A percentile compares a stretch with the other conserved stretches of the same genome.
Evolutionary conservation across 2,888 invertebrate species (phyloP).

Genomic region (Copidosoma aretas): DNA sequence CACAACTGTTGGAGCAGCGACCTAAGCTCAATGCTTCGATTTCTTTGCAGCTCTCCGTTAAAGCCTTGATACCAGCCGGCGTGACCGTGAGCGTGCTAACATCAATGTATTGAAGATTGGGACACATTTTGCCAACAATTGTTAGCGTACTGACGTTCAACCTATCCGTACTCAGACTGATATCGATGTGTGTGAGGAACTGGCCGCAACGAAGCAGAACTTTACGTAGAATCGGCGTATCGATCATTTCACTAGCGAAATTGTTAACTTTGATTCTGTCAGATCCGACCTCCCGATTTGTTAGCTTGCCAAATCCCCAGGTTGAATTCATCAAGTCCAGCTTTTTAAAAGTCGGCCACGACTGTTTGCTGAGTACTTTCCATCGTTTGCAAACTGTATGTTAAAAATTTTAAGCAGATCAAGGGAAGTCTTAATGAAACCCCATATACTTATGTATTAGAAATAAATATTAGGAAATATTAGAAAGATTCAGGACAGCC

Average conservation of each 20-base stretch:
- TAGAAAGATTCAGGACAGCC: too few relatives aligned
- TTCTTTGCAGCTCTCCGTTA: slow-evolving; percentile 65
- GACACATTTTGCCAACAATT: slow-evolving; percentile 67
- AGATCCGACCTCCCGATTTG: background rate
- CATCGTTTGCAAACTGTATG: slow-evolving; percentile 66
- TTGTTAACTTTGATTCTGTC: background rate
- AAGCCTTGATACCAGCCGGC: slow-evolving; percentile 64
- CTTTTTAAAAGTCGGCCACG: slow-evolving; percentile 62
- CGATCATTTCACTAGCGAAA: slow-evolving; percentile 32
- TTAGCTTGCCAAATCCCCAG: slow-evolving; percentile 44
- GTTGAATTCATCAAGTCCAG: slow-evolving; percentile 49
- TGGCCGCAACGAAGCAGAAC: slow-evolving; percentile 65
- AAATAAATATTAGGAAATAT: too few relatives aligned
- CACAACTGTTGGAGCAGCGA: slow-evolving; percentile 60
- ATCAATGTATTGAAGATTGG: slow-evolving; percentile 66
- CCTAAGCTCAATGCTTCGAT: slow-evolving; percentile 64
- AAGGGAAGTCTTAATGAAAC: too few relatives aligned
- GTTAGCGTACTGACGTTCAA: slow-evolving; percentile 67
- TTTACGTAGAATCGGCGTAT: slow-evolving; percentile 61
- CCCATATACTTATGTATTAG: too few relatives aligned
- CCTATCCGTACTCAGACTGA: slow-evolving; percentile 64
- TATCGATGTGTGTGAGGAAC: slow-evolving; percentile 64
- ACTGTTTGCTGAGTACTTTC: slow-evolving; percentile 65
- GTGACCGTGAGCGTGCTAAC: slow-evolving; percentile 64
- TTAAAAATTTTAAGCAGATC: too few relatives aligned